phyloP scores from a whole-genome alignment of 2,797 vertebrate species.

The Typhlichthys eigenmanni region DNA sequence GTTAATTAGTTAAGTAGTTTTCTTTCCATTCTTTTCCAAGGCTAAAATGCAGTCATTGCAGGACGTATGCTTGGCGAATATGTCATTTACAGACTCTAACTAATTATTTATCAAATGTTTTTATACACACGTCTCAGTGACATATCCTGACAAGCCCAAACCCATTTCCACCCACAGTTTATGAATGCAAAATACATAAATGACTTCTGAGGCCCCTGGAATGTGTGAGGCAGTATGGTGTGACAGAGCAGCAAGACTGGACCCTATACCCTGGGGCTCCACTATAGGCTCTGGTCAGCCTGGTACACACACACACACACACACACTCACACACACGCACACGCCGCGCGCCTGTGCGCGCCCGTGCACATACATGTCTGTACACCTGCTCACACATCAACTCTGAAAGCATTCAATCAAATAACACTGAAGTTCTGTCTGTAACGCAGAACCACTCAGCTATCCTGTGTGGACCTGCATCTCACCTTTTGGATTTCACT shows the following conservation, averaged over 20 bases:
- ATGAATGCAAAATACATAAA: neutral
- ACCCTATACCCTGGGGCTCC: conserved; percentile 46
- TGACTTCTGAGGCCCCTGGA: conserved; percentile 11
- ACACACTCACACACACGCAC: neutral
- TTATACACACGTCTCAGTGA: conserved; percentile 23
- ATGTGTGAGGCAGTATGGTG: conserved; percentile 68
- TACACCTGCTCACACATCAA: conserved; percentile 26
- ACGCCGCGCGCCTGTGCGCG: conserved; percentile 34
- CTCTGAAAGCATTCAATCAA: conserved; percentile 32
- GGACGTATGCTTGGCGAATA: conserved; percentile 22
- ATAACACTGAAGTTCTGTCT: conserved; percentile 26
- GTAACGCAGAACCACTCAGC: conserved; percentile 22
- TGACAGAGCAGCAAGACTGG: conserved; percentile 67
- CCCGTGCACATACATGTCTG: conserved; percentile 33
- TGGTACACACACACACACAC: conserved; percentile 25
- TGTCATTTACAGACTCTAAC: conserved; percentile 24
- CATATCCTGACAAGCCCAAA: conserved; percentile 15
- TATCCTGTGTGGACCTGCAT: conserved; percentile 9
- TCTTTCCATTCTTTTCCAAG: conserved; percentile 10
- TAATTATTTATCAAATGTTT: neutral
- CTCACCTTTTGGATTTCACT: conserved; percentile 12
- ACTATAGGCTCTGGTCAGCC: conserved; percentile 19
- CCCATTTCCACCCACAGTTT: neutral
- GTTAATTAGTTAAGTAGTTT: conserved; percentile 1
- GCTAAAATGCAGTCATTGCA: conserved; percentile 26